A percentile compares a stretch with the other conserved stretches of the same genome.
These are phyloP conservation scores for Alosa sapidissima DNA, from an alignment of 2,797 vertebrate species.

Conservation along the genomic window DNA sequence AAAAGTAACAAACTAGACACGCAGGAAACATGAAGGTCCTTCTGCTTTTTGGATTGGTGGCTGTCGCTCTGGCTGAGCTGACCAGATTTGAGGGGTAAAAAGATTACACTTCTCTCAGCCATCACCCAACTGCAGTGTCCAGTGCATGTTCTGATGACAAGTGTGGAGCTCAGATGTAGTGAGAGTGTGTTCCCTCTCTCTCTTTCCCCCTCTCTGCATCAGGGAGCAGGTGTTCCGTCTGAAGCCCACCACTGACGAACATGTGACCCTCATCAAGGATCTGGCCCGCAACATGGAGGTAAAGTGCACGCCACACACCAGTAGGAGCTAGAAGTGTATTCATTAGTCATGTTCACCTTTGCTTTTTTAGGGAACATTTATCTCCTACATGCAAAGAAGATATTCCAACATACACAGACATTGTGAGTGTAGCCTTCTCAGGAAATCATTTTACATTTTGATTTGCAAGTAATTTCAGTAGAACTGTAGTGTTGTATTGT, in stretches of 20 bases:
- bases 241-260: constrained; percentile 73
- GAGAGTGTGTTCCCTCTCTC: background rate
- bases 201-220: constrained; percentile 31
- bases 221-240: constrained; percentile 90
- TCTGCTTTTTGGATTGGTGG: constrained; percentile 77
- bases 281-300: constrained; percentile 80
- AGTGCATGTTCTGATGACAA: background rate
- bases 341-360: background rate
- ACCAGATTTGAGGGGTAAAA: constrained; percentile 83
- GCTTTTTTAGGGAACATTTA: too few relatives aligned
- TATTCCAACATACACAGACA: too few relatives aligned
- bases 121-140: background rate
- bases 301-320: constrained; percentile 40
- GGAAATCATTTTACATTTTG: too few relatives aligned
- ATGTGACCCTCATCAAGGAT: constrained; percentile 79
- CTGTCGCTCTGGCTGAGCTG: constrained; percentile 73
- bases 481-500: too few relatives aligned
- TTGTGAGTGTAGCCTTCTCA: too few relatives aligned
- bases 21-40: constrained; percentile 81
- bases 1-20: constrained; percentile 14
- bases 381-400: too few relatives aligned
- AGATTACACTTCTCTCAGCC: constrained; percentile 17
- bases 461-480: too few relatives aligned
- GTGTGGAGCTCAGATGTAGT: background rate
- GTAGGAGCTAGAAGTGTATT: too few relatives aligned